These are phyloP conservation scores for Tipula helvola DNA, from an alignment of 2,888 invertebrate species.

Conservation along the genomic window DNA sequence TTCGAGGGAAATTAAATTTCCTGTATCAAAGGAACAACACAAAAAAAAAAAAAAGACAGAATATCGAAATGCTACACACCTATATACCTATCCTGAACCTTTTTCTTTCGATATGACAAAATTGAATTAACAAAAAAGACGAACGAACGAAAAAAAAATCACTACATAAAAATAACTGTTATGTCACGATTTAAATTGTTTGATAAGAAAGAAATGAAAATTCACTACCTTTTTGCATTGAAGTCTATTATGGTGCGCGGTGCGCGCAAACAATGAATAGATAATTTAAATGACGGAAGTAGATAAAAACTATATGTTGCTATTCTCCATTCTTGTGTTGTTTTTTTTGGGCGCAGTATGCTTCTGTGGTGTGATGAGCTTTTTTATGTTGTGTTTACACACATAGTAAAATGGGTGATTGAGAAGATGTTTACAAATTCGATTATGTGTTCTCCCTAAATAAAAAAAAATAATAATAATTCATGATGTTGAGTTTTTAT, in stretches of 20 bases:
- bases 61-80: background rate
- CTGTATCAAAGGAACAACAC: constrained; percentile 6
- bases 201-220: constrained; percentile 4
- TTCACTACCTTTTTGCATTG: background rate
- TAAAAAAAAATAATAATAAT: background rate
- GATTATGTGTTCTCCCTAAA: background rate
- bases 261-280: background rate
- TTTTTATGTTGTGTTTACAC: background rate
- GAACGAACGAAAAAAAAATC: background rate
- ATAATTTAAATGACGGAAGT: constrained; percentile 4
- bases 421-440: background rate
- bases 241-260: background rate
- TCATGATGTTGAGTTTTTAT: background rate
- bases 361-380: background rate
- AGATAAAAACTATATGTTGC: constrained; percentile 4
- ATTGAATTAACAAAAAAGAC: background rate
- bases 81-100: background rate
- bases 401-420: background rate
- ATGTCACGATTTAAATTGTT: constrained; percentile 7
- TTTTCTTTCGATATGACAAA: background rate
- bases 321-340: background rate
- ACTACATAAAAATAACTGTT: background rate
- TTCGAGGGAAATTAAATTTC: constrained; percentile 9
- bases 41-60: background rate
- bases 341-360: background rate